Conservation (phyloP, 2,797 vertebrate genomes). For the Mus minutoides region DNA sequence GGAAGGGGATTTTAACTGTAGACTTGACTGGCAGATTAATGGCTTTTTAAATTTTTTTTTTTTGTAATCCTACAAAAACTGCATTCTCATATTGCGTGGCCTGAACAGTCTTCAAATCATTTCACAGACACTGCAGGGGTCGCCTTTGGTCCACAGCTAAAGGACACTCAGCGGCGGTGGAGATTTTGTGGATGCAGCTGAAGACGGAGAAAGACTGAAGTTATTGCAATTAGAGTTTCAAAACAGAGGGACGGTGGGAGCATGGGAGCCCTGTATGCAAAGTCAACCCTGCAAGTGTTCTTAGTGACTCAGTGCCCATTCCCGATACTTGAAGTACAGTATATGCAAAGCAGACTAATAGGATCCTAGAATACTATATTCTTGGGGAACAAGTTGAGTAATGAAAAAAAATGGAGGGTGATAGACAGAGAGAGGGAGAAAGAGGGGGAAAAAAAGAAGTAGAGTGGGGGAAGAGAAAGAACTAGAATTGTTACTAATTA, state of each 20-base stretch:
- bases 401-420: slow-evolving; percentile 67
- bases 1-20: slow-evolving; percentile 92
- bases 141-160: slow-evolving; percentile 89
- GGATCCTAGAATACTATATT: slow-evolving; percentile 80
- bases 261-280: slow-evolving; percentile 80
- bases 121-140: slow-evolving; percentile 84
- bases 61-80: slow-evolving; percentile 89
- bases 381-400: slow-evolving; percentile 73
- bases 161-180: slow-evolving; percentile 86
- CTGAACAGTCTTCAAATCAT: slow-evolving; percentile 82
- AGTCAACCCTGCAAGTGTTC: slow-evolving; percentile 82
- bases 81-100: slow-evolving; percentile 86
- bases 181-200: slow-evolving; percentile 86
- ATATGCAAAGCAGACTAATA: slow-evolving; percentile 85
- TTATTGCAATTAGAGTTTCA: slow-evolving; percentile 90
- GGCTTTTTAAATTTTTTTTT: slow-evolving; percentile 86
- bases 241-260: slow-evolving; percentile 81
- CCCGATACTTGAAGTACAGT: slow-evolving; percentile 86
- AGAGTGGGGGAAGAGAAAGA: slow-evolving; percentile 80
- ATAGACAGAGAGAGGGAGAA: slow-evolving; percentile 73
- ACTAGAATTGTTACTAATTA: slow-evolving; percentile 87
- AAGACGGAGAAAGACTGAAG: slow-evolving; percentile 86
- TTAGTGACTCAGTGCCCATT: slow-evolving; percentile 78
- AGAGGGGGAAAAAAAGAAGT: slow-evolving; percentile 55
- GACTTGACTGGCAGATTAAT: slow-evolving; percentile 93